Evolutionary conservation across 1,140 invertebrate genomes (phyloP).

Genomic region (Scaptomyza pallida): DNA sequence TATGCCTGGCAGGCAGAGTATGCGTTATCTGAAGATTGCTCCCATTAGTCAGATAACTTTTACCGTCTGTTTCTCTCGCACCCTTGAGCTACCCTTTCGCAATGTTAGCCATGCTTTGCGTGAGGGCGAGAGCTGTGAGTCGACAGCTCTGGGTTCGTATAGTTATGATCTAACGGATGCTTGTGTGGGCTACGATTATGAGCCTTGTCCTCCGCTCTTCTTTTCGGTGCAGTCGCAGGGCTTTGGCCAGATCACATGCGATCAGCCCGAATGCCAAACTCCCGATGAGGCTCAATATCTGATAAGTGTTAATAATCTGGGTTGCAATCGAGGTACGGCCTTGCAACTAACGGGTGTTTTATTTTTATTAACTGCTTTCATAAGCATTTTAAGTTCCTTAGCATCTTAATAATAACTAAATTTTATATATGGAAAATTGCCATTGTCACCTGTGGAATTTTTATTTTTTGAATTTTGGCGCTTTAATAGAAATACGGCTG

Average conservation of each 20-base stretch:
- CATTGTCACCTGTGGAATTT: too few species aligned
- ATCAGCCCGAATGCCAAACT: slow-evolving; percentile 85
- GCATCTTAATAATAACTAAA: slow-evolving; percentile 8
- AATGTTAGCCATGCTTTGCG: slow-evolving; percentile 36
- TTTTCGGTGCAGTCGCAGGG: slow-evolving; percentile 86
- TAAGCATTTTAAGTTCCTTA: neutral
- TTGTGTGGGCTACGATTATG: slow-evolving; percentile 85
- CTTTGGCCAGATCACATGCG: slow-evolving; percentile 72
- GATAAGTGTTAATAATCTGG: slow-evolving; percentile 87
- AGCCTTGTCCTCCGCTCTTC: slow-evolving; percentile 87
- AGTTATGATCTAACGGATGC: slow-evolving; percentile 84
- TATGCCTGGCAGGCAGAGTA: slow-evolving; percentile 85
- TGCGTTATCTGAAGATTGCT: slow-evolving; percentile 85
- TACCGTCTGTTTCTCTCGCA: slow-evolving; percentile 86
- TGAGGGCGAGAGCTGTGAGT: slow-evolving; percentile 63
- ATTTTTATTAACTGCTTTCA: slow-evolving; percentile 2
- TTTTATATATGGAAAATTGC: too few species aligned
- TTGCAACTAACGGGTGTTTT: neutral
- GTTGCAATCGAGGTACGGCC: slow-evolving; percentile 85
- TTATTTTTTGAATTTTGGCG: too few species aligned
- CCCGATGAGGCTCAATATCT: slow-evolving; percentile 87
- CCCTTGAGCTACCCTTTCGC: slow-evolving; percentile 77
- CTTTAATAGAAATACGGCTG: too few species aligned
- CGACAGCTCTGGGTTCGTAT: slow-evolving; percentile 57
- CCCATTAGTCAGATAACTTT: slow-evolving; percentile 83